Percentiles rank a stretch among this genome's conserved stretches.
phyloP scores from a whole-genome alignment of 2,888 invertebrate genomes.

The Drosophila nigritarsus region DNA sequence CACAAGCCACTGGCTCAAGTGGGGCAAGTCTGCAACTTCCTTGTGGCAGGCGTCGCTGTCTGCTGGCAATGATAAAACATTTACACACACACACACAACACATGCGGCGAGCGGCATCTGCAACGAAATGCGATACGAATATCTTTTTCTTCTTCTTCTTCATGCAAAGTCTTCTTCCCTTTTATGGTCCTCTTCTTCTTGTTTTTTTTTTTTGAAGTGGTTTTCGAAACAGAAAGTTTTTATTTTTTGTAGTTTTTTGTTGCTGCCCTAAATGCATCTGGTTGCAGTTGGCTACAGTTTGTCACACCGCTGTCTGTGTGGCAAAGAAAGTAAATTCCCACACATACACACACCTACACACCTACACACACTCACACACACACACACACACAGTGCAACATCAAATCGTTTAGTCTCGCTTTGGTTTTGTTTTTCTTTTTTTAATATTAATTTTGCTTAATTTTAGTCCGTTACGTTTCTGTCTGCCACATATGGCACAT shows the following conservation, averaged over 20 bases:
- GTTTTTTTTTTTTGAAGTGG: conserved; percentile 27
- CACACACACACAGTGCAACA: conserved; percentile 17
- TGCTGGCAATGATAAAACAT: conserved; percentile 56
- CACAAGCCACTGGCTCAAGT: conserved; percentile 34
- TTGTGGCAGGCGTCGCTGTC: conserved; percentile 34
- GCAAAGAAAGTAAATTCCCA: conserved; percentile 8
- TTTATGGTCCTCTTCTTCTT: neutral
- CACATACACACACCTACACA: conserved; percentile 13
- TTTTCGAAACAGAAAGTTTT: conserved; percentile 28
- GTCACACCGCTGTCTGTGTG: conserved; percentile 31
- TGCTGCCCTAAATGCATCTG: conserved; percentile 32
- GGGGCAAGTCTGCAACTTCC: conserved; percentile 40
- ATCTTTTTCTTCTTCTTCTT: conserved; percentile 14
- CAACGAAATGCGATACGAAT: conserved; percentile 56
- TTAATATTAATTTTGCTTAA: neutral
- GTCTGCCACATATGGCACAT: neutral
- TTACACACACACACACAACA: conserved; percentile 12
- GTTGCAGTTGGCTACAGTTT: conserved; percentile 37
- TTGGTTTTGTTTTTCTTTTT: neutral
- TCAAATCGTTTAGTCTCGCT: conserved; percentile 24
- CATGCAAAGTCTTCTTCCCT: conserved; percentile 4
- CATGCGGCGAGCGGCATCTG: conserved; percentile 47
- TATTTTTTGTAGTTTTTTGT: neutral
- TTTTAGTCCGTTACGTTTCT: neutral
- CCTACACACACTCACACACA: conserved; percentile 14